Conservation (phyloP, 2,113 vertebrate genomes). For the Hystrix brachyura region DNA sequence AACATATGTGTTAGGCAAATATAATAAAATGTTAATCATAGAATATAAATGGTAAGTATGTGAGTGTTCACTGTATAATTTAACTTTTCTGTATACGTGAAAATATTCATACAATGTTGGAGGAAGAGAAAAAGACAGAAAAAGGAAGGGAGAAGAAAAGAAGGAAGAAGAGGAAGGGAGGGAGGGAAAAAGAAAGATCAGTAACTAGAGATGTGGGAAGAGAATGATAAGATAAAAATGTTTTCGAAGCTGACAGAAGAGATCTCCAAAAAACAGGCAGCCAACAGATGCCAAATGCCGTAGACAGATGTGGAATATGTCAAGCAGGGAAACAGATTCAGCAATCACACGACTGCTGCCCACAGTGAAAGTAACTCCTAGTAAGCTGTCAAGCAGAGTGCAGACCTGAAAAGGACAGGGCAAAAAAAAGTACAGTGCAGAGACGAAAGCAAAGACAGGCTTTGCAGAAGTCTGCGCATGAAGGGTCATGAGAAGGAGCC, state of each 20-base stretch:
- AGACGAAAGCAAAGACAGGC: background rate
- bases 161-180: background rate
- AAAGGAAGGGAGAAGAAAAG: background rate
- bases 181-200: background rate
- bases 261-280: background rate
- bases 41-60: background rate
- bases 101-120: slow-evolving; percentile 14
- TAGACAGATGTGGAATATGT: background rate
- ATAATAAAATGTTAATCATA: background rate
- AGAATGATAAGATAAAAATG: background rate
- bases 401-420: background rate
- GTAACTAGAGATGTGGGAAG: background rate
- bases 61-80: background rate
- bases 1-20: background rate
- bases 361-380: background rate
- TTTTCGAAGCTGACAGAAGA: slow-evolving; percentile 12
- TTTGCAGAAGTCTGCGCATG: background rate
- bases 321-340: background rate
- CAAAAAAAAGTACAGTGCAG: background rate
- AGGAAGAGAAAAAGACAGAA: background rate
- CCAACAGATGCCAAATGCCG: background rate
- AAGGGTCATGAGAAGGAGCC: background rate
- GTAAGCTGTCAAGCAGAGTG: background rate
- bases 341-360: background rate
- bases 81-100: slow-evolving; percentile 1